Base-by-base conservation (phyloP, 2,888 invertebrate genomes). In the Serrognathus titanus region DNA sequence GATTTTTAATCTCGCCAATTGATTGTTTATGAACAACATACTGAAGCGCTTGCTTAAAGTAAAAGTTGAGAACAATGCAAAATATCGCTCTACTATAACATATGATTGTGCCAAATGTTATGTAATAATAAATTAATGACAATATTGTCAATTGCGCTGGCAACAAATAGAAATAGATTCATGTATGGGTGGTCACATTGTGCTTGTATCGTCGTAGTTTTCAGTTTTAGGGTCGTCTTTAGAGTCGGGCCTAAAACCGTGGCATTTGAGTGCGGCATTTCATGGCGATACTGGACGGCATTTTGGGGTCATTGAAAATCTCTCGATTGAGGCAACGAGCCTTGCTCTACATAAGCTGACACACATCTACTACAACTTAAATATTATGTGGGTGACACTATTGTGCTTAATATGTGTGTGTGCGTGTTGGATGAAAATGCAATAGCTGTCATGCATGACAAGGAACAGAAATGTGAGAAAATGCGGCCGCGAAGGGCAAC, bases 241-340 rank as follows among this genome's bases (percentile, higher is more conserved):
- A 62, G 59, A 63, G 58, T 39, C 11, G 11, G n/a, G 39, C 45
- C 51, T 52, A 59, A 59, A 62, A 59, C 59, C 57, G 61, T 64
- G 63, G 66, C 65, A 64, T 64, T 63, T 59, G 60, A 64, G 59
- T 59, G 61, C 48, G 50, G 41, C 57, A 48, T 62, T 66, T 66
- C 67, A 63, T 61, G 65, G 65, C 61, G 64, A 65, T 66, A 66
- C 65, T 66, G 65, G 68, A 66, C 65, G 66, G 65, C 66, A 68
- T 71, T 71, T 71, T 71, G 69, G 68, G 71, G 71, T 71, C 71
- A 71, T 70, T 71, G 69, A 71, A 71, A 70, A 71, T 69, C 67
- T 70, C 69, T 67, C 66, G 63, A 67, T 68, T 68, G 69, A 69
- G 67, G 67, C 67, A 69, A 69, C 69, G 64, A 67, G 62, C 68